A percentile compares a stretch with the other conserved stretches of the same genome.
Evolutionary conservation across 2,888 invertebrate genomes (phyloP).

Genomic region (Troides aeacus): DNA sequence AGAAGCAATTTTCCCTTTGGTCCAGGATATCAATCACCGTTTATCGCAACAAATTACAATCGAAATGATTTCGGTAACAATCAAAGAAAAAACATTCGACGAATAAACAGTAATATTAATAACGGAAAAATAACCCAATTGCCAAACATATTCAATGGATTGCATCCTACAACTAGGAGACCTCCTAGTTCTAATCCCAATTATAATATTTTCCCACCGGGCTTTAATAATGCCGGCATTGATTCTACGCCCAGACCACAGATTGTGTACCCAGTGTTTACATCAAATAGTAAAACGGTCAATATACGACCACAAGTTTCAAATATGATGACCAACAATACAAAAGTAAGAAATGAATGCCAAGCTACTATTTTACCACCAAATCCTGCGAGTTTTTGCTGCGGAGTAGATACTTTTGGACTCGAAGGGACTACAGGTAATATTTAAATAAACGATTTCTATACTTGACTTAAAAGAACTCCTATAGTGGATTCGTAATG

Average conservation of each 20-base stretch:
- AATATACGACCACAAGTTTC: background rate
- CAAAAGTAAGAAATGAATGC: slow-evolving; percentile 44
- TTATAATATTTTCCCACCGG: slow-evolving; percentile 5
- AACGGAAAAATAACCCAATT: slow-evolving; percentile 2
- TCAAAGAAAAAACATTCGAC: background rate
- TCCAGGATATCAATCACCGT: background rate
- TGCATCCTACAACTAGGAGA: background rate
- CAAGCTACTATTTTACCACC: slow-evolving; percentile 53
- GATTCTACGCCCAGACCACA: slow-evolving; percentile 3
- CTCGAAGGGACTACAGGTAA: slow-evolving; percentile 58
- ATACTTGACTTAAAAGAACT: no score
- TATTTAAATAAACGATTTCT: background rate
- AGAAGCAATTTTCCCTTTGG: slow-evolving; percentile 1
- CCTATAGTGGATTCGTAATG: no score
- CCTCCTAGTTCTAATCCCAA: slow-evolving; percentile 10
- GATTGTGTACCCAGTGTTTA: background rate
- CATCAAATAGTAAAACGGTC: background rate
- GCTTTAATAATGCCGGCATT: background rate
- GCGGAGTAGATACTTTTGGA: slow-evolving; percentile 60
- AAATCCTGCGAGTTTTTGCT: slow-evolving; percentile 58
- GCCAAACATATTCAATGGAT: background rate
- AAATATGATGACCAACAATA: background rate
- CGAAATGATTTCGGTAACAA: background rate
- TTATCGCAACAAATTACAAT: background rate
- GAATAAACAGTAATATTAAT: slow-evolving; percentile 1